These are phyloP conservation scores for Drosophila yakuba DNA, from an alignment of 1,140 invertebrate species.

Conservation along the genomic window DNA sequence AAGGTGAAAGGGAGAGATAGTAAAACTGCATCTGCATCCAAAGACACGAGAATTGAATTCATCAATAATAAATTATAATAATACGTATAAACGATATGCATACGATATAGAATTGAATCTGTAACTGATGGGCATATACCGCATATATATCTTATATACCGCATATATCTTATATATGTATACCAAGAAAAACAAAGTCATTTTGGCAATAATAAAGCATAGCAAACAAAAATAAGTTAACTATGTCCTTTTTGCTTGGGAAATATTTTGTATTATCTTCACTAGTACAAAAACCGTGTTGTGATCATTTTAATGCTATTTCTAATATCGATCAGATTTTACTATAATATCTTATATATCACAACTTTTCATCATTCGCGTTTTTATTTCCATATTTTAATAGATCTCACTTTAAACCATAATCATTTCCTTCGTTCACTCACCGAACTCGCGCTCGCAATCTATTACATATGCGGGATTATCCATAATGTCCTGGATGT, in stretches of 20 bases:
- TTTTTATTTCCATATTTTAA: neutral
- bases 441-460: slow-evolving; percentile 63
- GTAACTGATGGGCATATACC: slow-evolving; percentile 64
- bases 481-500: slow-evolving; percentile 51
- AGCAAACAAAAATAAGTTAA: slow-evolving; percentile 52
- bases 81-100: slow-evolving; percentile 42
- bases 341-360: neutral
- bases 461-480: slow-evolving; percentile 68
- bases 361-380: neutral
- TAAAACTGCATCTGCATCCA: slow-evolving; percentile 60
- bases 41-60: slow-evolving; percentile 54
- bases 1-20: slow-evolving; percentile 1
- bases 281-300: no score
- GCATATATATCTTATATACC: slow-evolving; percentile 48
- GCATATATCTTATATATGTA: slow-evolving; percentile 55
- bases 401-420: neutral
- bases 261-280: neutral
- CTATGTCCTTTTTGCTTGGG: neutral
- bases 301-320: no score
- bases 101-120: slow-evolving; percentile 72
- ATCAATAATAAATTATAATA: slow-evolving; percentile 28
- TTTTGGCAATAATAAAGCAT: slow-evolving; percentile 81
- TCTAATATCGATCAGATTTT: no score
- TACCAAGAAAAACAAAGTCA: slow-evolving; percentile 55
- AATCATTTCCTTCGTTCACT: slow-evolving; percentile 20